Percentiles rank a stretch among this genome's conserved stretches.
These are phyloP conservation scores for Microvelia longipes DNA, from an alignment of 1,140 invertebrate genomes.

Conservation along the genomic window DNA sequence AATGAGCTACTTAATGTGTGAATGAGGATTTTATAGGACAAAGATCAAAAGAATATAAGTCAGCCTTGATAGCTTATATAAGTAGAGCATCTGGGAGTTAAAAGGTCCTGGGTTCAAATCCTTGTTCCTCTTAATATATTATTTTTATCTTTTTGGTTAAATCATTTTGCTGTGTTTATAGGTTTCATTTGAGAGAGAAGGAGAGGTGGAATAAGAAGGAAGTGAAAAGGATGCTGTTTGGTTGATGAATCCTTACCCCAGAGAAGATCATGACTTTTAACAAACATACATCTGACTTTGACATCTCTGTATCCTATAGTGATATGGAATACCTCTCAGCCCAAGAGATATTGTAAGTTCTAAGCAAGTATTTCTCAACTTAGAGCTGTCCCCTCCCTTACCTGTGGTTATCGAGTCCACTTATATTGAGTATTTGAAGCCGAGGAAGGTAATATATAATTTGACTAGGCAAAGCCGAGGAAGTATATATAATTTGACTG, in stretches of 20 bases:
- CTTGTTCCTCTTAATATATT: too few species aligned
- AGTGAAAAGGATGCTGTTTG: constrained; percentile 76
- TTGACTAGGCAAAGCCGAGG: too few species aligned
- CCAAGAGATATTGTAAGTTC: constrained; percentile 41
- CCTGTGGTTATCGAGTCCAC: neutral
- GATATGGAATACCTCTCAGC: constrained; percentile 60
- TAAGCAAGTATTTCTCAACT: neutral
- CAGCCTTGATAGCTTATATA: too few species aligned
- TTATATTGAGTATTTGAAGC: neutral
- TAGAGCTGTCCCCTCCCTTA: neutral
- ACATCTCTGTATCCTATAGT: constrained; percentile 81
- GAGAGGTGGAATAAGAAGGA: constrained; percentile 46
- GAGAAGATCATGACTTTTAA: constrained; percentile 97
- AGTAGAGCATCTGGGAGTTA: too few species aligned
- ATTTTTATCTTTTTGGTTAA: too few species aligned
- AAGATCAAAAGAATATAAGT: too few species aligned
- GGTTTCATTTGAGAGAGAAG: constrained; percentile 70
- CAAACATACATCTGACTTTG: constrained; percentile 82
- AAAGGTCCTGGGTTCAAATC: too few species aligned
- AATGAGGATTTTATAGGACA: too few species aligned
- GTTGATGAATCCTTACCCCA: constrained; percentile 90
- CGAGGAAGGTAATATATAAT: too few species aligned
- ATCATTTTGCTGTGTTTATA: constrained; percentile 30
- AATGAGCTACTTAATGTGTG: too few species aligned
- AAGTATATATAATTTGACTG: too few species aligned